These are phyloP conservation scores for Hystrix brachyura DNA, from an alignment of 2,113 vertebrate genomes.

Conservation along the genomic window DNA sequence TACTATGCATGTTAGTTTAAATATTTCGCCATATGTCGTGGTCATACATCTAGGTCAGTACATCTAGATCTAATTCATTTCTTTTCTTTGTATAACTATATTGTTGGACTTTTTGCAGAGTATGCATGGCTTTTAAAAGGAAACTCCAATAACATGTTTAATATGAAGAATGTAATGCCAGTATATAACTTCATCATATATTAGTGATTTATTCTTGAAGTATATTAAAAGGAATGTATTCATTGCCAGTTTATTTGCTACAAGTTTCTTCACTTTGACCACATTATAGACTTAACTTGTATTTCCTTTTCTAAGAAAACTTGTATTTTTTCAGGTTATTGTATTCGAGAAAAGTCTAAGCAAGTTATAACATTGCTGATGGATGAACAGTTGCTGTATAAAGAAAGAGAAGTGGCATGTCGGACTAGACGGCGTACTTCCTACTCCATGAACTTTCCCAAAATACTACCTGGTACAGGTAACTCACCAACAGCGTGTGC, in stretches of 20 bases:
- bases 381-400: conserved; percentile 81
- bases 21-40: neutral
- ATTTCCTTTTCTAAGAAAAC: conserved; percentile 49
- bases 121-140: conserved; percentile 44
- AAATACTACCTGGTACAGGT: conserved; percentile 48
- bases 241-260: neutral
- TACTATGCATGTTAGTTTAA: neutral
- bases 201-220: neutral
- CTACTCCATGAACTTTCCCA: conserved; percentile 51
- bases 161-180: conserved; percentile 53
- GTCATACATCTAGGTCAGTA: neutral
- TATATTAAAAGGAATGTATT: conserved; percentile 17
- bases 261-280: conserved; percentile 3
- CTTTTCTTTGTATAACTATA: neutral
- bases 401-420: conserved; percentile 79
- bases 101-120: conserved; percentile 32
- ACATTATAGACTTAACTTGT: neutral
- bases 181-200: neutral
- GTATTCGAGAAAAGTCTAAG: conserved; percentile 83
- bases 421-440: conserved; percentile 76
- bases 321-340: conserved; percentile 78
- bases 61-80: conserved; percentile 1
- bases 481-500: conserved; percentile 50
- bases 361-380: conserved; percentile 84
- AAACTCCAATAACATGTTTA: conserved; percentile 51